A percentile compares a stretch with the other conserved stretches of the same genome.
Conservation (phyloP, 2,797 vertebrate genomes). For the Tadarida brasiliensis region DNA sequence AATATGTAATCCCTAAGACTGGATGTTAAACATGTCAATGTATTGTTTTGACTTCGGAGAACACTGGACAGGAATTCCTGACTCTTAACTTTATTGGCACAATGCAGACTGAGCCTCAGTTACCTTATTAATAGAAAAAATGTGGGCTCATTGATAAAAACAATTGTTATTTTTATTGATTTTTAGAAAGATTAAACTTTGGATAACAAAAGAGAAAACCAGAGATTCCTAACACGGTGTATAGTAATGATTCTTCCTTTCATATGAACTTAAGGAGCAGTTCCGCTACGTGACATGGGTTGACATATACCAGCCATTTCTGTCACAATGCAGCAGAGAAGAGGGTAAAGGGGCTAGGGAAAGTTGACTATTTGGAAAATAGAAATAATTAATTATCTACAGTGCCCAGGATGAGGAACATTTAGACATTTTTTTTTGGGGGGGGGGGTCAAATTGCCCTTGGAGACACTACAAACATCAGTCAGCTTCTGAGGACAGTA, state of each 20-base stretch:
- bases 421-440: neutral
- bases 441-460: neutral
- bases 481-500: neutral
- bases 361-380: neutral
- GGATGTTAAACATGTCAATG: neutral
- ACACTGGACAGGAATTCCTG: neutral
- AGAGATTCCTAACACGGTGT: neutral
- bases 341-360: neutral
- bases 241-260: neutral
- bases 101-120: neutral
- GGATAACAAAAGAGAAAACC: neutral
- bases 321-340: neutral
- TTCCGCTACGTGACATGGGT: neutral
- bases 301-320: neutral
- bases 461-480: neutral
- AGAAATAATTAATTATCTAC: constrained; percentile 26
- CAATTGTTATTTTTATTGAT: neutral
- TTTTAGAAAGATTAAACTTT: neutral
- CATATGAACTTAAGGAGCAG: neutral
- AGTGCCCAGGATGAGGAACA: neutral
- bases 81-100: neutral
- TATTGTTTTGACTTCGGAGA: neutral
- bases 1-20: neutral
- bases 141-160: constrained; percentile 25
- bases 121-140: constrained; percentile 2